These are phyloP conservation scores for Sisyra nigra DNA, from an alignment of 2,888 invertebrate species.

Conservation along the genomic window DNA sequence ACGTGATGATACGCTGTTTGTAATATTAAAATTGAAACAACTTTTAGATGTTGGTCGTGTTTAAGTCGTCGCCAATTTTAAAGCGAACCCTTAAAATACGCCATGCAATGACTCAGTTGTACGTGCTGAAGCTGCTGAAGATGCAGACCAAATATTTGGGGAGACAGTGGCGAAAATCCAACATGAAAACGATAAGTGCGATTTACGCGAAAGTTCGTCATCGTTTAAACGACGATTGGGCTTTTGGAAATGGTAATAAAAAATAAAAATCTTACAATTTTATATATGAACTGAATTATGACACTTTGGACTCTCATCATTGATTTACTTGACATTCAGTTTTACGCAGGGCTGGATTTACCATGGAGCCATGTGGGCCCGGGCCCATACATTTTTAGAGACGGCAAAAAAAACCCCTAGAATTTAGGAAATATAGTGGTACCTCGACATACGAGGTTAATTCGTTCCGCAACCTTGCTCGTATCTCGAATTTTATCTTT, in stretches of 20 bases:
- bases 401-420: too few species aligned
- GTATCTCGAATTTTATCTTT: too few species aligned
- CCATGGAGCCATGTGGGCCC: too few species aligned
- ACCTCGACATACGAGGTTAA: too few species aligned
- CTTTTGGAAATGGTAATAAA: slow-evolving; percentile 78
- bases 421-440: too few species aligned
- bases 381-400: too few species aligned
- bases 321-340: too few species aligned
- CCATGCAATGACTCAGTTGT: slow-evolving; percentile 94
- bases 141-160: slow-evolving; percentile 99
- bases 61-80: slow-evolving; percentile 96
- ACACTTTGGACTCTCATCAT: too few species aligned
- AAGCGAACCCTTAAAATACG: slow-evolving; percentile 91
- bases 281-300: too few species aligned
- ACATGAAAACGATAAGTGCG: slow-evolving; percentile 99
- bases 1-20: background rate
- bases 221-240: slow-evolving; percentile 98
- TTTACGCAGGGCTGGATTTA: too few species aligned
- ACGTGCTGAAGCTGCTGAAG: slow-evolving; percentile 92
- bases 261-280: too few species aligned
- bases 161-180: slow-evolving; percentile 96
- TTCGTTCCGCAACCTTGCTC: too few species aligned
- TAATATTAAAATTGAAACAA: slow-evolving; percentile 6
- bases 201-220: slow-evolving; percentile 96
- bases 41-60: slow-evolving; percentile 83